A percentile compares a stretch with the other conserved stretches of the same genome.
Evolutionary conservation across 2,888 invertebrate genomes (phyloP).

Genomic region (Pherbina coryleti): DNA sequence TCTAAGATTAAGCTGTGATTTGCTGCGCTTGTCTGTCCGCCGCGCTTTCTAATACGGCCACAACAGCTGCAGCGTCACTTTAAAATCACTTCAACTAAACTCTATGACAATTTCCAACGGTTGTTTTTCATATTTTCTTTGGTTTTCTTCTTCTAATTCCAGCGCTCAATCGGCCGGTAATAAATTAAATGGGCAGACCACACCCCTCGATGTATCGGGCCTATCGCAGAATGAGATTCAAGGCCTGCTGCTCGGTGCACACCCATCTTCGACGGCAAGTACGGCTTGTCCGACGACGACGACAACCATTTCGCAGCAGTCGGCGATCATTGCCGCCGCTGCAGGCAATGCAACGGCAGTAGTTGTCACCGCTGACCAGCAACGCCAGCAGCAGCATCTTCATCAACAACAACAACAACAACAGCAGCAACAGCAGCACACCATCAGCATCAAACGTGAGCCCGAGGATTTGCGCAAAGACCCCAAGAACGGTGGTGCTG

Average conservation of each 20-base stretch:
- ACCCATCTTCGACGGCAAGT: slow-evolving; percentile 66
- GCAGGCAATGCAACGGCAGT: slow-evolving; percentile 61
- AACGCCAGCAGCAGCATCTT: slow-evolving; percentile 50
- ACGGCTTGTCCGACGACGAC: slow-evolving; percentile 63
- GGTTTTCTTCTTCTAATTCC: slow-evolving; percentile 44
- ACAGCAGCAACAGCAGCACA: slow-evolving; percentile 59
- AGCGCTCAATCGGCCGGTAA: slow-evolving; percentile 66
- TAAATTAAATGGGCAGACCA: slow-evolving; percentile 70
- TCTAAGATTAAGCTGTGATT: neutral
- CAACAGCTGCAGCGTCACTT: neutral
- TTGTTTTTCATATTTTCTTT: slow-evolving; percentile 25
- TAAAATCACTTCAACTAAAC: neutral
- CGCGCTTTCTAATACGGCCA: slow-evolving; percentile 2
- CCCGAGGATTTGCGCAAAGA: slow-evolving; percentile 71
- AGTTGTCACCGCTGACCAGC: slow-evolving; percentile 63
- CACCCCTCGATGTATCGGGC: slow-evolving; percentile 70
- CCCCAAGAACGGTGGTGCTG: slow-evolving; percentile 66
- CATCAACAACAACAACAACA: slow-evolving; percentile 56
- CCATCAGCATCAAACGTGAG: slow-evolving; percentile 70
- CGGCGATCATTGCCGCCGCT: slow-evolving; percentile 63
- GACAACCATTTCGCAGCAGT: slow-evolving; percentile 62
- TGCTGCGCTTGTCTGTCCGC: neutral
- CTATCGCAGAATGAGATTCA: slow-evolving; percentile 71
- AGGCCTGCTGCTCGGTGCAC: slow-evolving; percentile 70
- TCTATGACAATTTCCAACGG: neutral